A percentile compares a stretch with the other conserved stretches of the same genome.
Conservation (phyloP, 2,888 invertebrate species). For the Catocala sponsa region DNA sequence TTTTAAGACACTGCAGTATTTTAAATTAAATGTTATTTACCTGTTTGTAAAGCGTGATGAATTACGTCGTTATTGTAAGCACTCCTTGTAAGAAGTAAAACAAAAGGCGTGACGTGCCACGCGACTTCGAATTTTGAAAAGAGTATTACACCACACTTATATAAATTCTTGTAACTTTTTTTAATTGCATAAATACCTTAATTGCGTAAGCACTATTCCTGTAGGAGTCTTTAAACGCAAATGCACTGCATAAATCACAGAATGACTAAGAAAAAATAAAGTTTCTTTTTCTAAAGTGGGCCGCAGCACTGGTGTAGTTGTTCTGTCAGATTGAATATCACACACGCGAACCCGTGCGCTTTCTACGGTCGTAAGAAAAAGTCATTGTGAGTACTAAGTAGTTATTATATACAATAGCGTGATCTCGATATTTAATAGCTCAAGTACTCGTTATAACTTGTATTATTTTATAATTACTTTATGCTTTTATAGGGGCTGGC, state of each 20-base stretch:
- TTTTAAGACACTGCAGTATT: too few species aligned
- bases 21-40: too few species aligned
- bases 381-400: constrained; percentile 11
- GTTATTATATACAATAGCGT: constrained; percentile 38
- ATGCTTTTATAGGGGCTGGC: constrained; percentile 22
- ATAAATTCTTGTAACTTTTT: background rate
- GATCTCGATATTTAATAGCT: constrained; percentile 34
- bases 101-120: too few species aligned
- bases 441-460: constrained; percentile 17
- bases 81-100: too few species aligned
- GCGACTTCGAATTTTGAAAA: too few species aligned
- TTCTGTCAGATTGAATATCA: constrained; percentile 51
- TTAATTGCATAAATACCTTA: background rate
- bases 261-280: constrained; percentile 11
- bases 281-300: constrained; percentile 29
- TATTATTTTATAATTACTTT: constrained; percentile 32
- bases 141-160: too few species aligned
- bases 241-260: constrained; percentile 23
- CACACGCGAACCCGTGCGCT: constrained; percentile 42
- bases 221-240: constrained; percentile 23
- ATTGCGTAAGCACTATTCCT: constrained; percentile 1
- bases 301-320: constrained; percentile 23
- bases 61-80: too few species aligned
- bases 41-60: too few species aligned
- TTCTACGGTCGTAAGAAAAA: constrained; percentile 27